phyloP scores from a whole-genome alignment of 2,797 vertebrate genomes.

The Pseudochaenichthys georgianus region DNA sequence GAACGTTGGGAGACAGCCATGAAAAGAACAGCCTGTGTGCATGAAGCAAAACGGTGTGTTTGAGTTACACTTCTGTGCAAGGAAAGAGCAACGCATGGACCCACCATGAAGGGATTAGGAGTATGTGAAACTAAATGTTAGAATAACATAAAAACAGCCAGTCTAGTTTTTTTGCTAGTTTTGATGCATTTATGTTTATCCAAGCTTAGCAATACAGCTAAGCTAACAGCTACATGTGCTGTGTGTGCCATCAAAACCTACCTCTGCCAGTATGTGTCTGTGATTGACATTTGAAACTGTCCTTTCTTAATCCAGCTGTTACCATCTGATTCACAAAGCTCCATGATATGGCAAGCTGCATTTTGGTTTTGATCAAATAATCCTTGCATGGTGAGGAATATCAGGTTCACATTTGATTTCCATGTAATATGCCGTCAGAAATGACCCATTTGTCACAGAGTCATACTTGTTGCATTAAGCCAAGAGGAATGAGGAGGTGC shows the following conservation, averaged over 20 bases:
- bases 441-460: background rate
- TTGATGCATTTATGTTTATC: background rate
- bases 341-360: background rate
- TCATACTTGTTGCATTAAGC: slow-evolving; percentile 3
- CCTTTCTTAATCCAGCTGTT: background rate
- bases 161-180: background rate
- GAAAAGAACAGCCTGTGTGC: background rate
- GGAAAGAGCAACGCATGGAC: background rate
- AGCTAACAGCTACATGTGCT: background rate
- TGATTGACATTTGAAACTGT: background rate
- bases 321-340: background rate
- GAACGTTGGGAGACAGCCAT: background rate
- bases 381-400: slow-evolving; percentile 35
- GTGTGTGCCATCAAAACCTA: background rate
- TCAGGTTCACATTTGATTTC: background rate
- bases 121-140: background rate
- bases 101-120: slow-evolving; percentile 20
- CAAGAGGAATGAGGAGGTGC: slow-evolving; percentile 11
- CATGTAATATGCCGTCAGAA: slow-evolving; percentile 5
- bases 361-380: background rate
- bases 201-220: background rate
- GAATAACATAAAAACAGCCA: background rate
- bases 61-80: background rate
- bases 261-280: background rate
- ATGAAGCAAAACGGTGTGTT: background rate